phyloP scores from a whole-genome alignment of 1,140 invertebrate genomes.

The Batillaria attramentaria region DNA sequence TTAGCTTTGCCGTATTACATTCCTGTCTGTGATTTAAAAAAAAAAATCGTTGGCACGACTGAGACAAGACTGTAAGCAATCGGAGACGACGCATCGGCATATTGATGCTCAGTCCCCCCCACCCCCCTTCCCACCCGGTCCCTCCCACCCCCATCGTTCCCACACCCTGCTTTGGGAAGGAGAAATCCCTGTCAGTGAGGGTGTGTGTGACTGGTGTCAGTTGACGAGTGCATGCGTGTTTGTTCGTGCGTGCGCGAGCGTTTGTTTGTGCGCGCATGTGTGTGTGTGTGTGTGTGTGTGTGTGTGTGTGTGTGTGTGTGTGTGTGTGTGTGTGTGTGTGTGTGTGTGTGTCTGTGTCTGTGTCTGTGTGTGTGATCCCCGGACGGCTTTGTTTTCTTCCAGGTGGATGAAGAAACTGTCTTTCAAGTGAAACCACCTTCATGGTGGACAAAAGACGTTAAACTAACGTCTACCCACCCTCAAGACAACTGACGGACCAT shows the following conservation, averaged over 20 bases:
- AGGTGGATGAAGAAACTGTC: neutral
- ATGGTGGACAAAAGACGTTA: too few species aligned
- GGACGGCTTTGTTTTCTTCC: neutral
- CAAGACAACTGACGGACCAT: neutral
- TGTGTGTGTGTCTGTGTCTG: neutral
- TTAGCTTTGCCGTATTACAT: too few species aligned
- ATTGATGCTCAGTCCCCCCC: too few species aligned
- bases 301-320: neutral
- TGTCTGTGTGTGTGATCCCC: neutral
- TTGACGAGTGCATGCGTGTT: neutral
- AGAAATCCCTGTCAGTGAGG: neutral
- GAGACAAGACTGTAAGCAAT: too few species aligned
- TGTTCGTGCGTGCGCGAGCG: neutral
- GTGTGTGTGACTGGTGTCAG: neutral
- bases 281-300: slow-evolving; percentile 4
- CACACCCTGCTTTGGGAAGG: too few species aligned
- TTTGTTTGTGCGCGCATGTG: neutral
- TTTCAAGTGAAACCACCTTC: too few species aligned
- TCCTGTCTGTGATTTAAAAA: neutral
- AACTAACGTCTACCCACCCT: neutral
- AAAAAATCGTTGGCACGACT: neutral
- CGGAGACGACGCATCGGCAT: too few species aligned
- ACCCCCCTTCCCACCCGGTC: too few species aligned
- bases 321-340: slow-evolving; percentile 1
- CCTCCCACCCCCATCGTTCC: too few species aligned